These are phyloP conservation scores for Nothoprocta pentlandii DNA, from an alignment of 2,113 vertebrate species.

Conservation along the genomic window DNA sequence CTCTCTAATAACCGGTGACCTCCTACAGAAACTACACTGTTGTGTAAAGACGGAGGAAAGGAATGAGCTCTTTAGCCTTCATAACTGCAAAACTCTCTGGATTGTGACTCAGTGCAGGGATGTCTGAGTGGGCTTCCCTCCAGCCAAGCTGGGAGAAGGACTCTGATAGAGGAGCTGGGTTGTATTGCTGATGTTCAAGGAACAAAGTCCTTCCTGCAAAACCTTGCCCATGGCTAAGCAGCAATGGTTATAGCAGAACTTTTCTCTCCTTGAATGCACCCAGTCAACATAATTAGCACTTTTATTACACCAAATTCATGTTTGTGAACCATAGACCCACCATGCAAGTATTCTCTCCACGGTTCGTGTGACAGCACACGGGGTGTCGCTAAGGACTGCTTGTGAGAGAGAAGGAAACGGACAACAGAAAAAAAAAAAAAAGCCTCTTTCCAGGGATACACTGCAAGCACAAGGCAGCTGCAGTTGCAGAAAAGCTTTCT, in stretches of 20 bases:
- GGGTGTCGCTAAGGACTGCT: background rate
- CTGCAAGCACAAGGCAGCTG: background rate
- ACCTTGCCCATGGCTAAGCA: background rate
- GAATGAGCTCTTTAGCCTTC: background rate
- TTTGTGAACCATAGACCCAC: background rate
- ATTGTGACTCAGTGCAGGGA: background rate
- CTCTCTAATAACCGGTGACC: background rate
- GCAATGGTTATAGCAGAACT: accelerated
- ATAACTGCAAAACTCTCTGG: background rate
- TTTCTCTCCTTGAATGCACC: background rate
- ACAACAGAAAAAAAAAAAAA: background rate
- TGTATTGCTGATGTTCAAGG: background rate
- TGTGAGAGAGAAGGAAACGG: accelerated
- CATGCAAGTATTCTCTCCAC: background rate
- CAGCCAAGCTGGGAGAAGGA: background rate
- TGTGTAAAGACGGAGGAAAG: background rate
- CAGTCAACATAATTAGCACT: background rate
- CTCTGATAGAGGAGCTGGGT: background rate
- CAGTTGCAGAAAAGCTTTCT: background rate
- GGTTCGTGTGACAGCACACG: background rate
- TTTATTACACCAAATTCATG: background rate
- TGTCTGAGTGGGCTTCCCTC: background rate
- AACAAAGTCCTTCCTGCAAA: background rate
- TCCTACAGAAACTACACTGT: background rate
- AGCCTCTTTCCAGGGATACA: background rate